Evolutionary conservation across 2,797 vertebrate genomes (phyloP).

Genomic region (Hyperoplus lanceolatus): DNA sequence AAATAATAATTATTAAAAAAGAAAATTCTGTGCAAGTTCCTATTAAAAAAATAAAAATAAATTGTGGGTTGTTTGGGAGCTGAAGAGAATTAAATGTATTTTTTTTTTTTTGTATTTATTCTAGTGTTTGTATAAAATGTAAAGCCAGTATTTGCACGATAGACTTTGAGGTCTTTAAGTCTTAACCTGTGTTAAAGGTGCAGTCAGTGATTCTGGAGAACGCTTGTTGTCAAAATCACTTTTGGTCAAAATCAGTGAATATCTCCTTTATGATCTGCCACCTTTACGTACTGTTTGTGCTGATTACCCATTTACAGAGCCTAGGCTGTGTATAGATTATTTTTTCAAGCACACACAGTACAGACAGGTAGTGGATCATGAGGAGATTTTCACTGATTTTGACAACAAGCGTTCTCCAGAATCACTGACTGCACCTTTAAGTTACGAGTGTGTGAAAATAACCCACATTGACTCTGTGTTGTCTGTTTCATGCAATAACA

Average conservation of each 20-base stretch:
- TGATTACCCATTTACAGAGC: no score
- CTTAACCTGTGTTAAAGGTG: background rate
- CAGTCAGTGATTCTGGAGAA: no score
- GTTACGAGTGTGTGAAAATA: background rate
- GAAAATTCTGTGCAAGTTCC: background rate
- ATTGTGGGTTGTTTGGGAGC: background rate
- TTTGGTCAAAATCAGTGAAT: no score
- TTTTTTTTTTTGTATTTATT: constrained; percentile 25
- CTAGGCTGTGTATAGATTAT: no score
- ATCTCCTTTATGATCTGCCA: no score
- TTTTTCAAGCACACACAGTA: no score
- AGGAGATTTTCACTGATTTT: no score
- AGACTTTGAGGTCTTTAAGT: constrained; percentile 30
- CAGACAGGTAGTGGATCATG: no score
- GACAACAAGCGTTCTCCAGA: no score
- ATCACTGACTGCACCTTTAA: background rate
- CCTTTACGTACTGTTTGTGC: no score
- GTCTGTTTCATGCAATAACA: constrained; percentile 19
- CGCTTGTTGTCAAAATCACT: no score
- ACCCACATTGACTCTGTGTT: background rate
- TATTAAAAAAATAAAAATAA: background rate
- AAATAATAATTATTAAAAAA: no score
- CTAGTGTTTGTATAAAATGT: background rate
- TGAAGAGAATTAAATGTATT: background rate
- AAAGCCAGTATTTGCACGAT: constrained; percentile 46